phyloP scores from a whole-genome alignment of 2,888 invertebrate genomes.

The Cantharis lateralis region DNA sequence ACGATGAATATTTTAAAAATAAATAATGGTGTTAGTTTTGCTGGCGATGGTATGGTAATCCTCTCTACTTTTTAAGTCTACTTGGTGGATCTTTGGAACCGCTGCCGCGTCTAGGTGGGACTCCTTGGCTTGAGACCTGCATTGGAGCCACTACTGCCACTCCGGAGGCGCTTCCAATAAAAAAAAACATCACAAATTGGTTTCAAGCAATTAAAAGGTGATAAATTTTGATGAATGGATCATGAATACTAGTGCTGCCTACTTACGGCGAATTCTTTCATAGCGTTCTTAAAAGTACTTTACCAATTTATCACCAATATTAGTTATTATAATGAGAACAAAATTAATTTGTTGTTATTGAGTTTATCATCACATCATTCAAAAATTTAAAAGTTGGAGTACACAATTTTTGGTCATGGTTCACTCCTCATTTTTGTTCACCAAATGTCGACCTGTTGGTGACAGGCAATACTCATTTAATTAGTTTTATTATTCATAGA shows the following conservation, averaged over 20 bases:
- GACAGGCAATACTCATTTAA: no score
- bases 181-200: slow-evolving; percentile 56
- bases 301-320: no score
- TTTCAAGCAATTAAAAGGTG: slow-evolving; percentile 40
- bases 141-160: slow-evolving; percentile 62
- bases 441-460: no score
- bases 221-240: slow-evolving; percentile 27
- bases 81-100: slow-evolving; percentile 53
- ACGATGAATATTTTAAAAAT: background rate
- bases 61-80: slow-evolving; percentile 50
- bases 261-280: background rate
- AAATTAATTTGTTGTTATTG: no score
- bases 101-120: slow-evolving; percentile 64
- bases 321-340: no score
- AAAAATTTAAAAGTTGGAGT: no score
- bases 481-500: no score
- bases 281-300: background rate
- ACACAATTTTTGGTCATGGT: no score
- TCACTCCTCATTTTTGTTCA: no score
- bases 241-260: slow-evolving; percentile 14
- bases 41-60: background rate
- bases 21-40: background rate
- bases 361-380: no score
- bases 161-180: slow-evolving; percentile 59
- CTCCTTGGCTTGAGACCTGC: slow-evolving; percentile 59